Conservation (phyloP, 2,797 vertebrate genomes). For the Phyllotis vaccarum region DNA sequence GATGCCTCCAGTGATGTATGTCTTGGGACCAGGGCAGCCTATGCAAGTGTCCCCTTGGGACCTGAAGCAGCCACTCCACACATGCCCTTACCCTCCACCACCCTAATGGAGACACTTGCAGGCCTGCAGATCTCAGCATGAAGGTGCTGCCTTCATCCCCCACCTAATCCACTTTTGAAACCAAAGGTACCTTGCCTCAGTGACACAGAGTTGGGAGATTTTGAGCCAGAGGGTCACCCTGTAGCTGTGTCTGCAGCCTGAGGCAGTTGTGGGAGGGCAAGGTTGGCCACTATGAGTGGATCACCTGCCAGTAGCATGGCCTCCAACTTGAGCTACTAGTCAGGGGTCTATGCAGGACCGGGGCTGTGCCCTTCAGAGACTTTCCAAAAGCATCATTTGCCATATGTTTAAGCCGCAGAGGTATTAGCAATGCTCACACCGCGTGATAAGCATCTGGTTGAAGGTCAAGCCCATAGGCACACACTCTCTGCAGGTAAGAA, state of each 20-base stretch:
- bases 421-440: constrained; percentile 74
- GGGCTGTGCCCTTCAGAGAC: constrained; percentile 47
- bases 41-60: constrained; percentile 71
- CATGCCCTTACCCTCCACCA: background rate
- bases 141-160: constrained; percentile 74
- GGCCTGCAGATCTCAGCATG: constrained; percentile 37
- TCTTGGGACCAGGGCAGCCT: constrained; percentile 56
- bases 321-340: constrained; percentile 66
- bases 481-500: background rate
- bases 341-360: background rate
- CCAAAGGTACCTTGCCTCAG: constrained; percentile 87
- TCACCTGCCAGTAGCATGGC: constrained; percentile 44
- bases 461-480: background rate
- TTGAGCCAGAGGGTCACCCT: constrained; percentile 57
- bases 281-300: background rate
- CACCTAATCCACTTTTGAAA: constrained; percentile 85
- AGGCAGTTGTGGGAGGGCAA: constrained; percentile 32
- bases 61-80: constrained; percentile 67
- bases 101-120: constrained; percentile 65
- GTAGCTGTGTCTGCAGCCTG: background rate
- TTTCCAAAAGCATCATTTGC: constrained; percentile 60
- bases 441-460: background rate
- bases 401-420: constrained; percentile 70
- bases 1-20: constrained; percentile 62
- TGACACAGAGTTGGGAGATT: background rate